These are phyloP conservation scores for Drosophila seguyi DNA, from an alignment of 1,140 invertebrate species.

Conservation along the genomic window DNA sequence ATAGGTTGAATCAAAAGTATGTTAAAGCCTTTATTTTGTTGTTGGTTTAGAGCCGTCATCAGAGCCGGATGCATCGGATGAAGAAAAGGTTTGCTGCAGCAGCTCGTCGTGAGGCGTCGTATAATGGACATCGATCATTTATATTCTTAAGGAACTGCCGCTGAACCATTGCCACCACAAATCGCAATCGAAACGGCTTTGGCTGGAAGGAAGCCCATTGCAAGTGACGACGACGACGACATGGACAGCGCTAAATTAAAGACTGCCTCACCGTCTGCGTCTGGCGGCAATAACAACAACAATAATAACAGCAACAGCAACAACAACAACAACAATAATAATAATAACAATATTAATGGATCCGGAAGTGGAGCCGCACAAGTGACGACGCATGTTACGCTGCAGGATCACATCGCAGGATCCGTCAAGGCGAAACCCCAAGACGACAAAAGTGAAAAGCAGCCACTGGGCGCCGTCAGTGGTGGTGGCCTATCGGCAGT, in stretches of 20 bases:
- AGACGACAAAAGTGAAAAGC: constrained; percentile 22
- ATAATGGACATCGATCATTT: constrained; percentile 36
- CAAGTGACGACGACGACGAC: constrained; percentile 32
- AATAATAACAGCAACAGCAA: background rate
- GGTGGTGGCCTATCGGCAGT: background rate
- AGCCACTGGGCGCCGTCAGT: constrained; percentile 1
- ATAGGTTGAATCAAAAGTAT: background rate
- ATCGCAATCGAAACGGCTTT: constrained; percentile 13
- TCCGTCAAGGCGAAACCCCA: constrained; percentile 14
- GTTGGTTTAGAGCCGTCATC: constrained; percentile 13
- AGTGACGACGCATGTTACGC: constrained; percentile 23
- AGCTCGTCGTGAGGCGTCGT: constrained; percentile 12
- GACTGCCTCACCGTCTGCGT: constrained; percentile 30
- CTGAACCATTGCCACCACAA: constrained; percentile 25
- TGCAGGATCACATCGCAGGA: constrained; percentile 23
- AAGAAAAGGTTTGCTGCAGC: constrained; percentile 30
- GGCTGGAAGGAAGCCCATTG: constrained; percentile 13
- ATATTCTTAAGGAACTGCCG: constrained; percentile 20
- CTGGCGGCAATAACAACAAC: constrained; percentile 15
- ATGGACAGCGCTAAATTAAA: constrained; percentile 58
- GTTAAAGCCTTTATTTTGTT: constrained; percentile 5
- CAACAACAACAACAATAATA: constrained; percentile 20
- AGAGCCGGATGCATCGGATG: constrained; percentile 26
- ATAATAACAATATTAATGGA: constrained; percentile 34
- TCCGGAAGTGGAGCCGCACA: constrained; percentile 16